These are phyloP conservation scores for Parthenolecanium corni DNA, from an alignment of 2,888 invertebrate species.

Conservation along the genomic window DNA sequence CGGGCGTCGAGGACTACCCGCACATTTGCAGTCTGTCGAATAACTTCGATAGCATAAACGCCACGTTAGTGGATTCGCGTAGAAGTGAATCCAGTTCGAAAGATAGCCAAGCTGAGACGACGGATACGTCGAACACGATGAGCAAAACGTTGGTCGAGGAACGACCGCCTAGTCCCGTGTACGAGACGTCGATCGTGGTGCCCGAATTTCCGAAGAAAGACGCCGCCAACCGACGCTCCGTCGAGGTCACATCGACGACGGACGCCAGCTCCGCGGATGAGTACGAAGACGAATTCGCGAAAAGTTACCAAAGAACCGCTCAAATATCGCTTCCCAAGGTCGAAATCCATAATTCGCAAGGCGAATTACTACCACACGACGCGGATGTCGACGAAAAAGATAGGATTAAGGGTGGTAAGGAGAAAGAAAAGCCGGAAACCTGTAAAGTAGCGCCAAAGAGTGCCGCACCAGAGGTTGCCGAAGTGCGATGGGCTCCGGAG, in stretches of 20 bases:
- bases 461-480: not conserved
- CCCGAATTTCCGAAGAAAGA: conserved; percentile 42
- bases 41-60: conserved; percentile 17
- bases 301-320: conserved; percentile 31
- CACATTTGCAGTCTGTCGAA: conserved; percentile 35
- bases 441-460: not conserved
- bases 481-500: conserved; percentile 7
- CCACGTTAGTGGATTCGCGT: conserved; percentile 31
- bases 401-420: not conserved
- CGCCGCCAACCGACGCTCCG: conserved; percentile 3
- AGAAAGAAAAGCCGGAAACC: not conserved
- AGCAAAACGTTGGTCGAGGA: conserved; percentile 37
- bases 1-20: conserved; percentile 34
- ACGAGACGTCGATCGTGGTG: conserved; percentile 53
- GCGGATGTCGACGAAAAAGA: not conserved
- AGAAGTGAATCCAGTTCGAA: too few species aligned
- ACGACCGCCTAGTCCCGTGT: conserved; percentile 50
- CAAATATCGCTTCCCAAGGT: conserved; percentile 45
- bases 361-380: conserved; percentile 27
- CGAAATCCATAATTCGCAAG: conserved; percentile 47
- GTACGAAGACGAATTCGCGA: conserved; percentile 40
- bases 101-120: not conserved
- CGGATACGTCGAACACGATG: not conserved
- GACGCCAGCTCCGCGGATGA: conserved; percentile 34
- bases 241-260: conserved; percentile 14